Evolutionary conservation across 2,113 vertebrate genomes (phyloP).

Genomic region (Stigmatopora argus): DNA sequence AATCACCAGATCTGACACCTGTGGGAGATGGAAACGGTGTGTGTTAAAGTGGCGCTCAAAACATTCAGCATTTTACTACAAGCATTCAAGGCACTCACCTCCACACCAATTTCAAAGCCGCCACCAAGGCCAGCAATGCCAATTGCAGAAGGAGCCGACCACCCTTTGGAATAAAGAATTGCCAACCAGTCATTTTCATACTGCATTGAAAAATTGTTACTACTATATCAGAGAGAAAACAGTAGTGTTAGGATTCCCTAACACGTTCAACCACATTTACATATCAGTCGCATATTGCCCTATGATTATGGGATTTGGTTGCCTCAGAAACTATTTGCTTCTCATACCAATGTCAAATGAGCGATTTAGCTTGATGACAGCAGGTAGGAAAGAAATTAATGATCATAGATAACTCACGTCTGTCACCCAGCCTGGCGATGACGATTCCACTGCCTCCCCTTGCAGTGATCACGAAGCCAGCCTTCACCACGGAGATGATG

Average conservation of each 20-base stretch:
- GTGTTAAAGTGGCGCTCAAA: neutral
- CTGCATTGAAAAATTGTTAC: neutral
- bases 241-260: neutral
- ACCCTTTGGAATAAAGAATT: slow-evolving; percentile 64
- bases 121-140: slow-evolving; percentile 94
- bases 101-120: slow-evolving; percentile 94
- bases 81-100: slow-evolving; percentile 70
- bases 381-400: no score
- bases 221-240: neutral
- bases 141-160: slow-evolving; percentile 96
- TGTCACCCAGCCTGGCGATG: slow-evolving; percentile 80
- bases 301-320: neutral
- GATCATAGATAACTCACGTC: slow-evolving; percentile 72
- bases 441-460: slow-evolving; percentile 92
- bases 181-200: neutral
- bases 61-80: neutral
- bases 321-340: neutral
- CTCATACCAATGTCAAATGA: neutral
- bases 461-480: slow-evolving; percentile 92
- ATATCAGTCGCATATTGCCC: neutral
- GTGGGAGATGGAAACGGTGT: neutral
- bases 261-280: neutral
- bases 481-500: slow-evolving; percentile 89
- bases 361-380: neutral
- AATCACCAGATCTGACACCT: slow-evolving; percentile 96